Evolutionary conservation across 2,113 vertebrate species (phyloP).

Genomic region (Sinocyclocheilus maitianheensis): DNA sequence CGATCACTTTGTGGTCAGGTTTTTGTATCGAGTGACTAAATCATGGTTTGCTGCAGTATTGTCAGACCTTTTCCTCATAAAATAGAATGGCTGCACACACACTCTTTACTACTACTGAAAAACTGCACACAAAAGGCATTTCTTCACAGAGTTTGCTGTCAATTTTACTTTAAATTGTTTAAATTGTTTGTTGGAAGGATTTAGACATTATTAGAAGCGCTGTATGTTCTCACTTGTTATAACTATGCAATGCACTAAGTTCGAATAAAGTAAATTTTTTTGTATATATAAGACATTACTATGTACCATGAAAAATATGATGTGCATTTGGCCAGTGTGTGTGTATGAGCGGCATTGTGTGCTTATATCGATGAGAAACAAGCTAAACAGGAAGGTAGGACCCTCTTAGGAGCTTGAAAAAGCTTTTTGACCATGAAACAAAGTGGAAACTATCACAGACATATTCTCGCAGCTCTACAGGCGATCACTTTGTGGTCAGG

Average conservation of each 20-base stretch:
- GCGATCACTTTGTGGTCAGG: neutral
- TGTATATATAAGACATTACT: neutral
- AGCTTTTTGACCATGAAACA: conserved; percentile 15
- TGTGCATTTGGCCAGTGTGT: neutral
- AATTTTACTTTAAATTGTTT: neutral
- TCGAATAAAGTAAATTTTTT: too few species aligned
- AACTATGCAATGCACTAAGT: too few species aligned
- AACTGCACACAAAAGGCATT: conserved; percentile 21
- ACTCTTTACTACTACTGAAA: conserved; percentile 14
- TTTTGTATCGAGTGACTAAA: conserved; percentile 28
- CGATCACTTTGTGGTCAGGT: neutral
- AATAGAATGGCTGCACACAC: neutral
- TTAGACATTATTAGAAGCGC: neutral
- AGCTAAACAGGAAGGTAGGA: neutral
- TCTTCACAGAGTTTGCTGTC: neutral
- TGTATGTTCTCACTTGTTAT: too few species aligned
- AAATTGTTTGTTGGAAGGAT: neutral
- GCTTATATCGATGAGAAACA: neutral
- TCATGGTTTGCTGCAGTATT: conserved; percentile 26
- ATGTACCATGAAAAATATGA: neutral
- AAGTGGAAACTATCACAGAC: conserved; percentile 14
- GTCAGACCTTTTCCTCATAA: conserved; percentile 10
- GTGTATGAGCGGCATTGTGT: conserved; percentile 26
- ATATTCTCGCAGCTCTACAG: neutral
- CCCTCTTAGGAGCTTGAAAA: neutral